Evolutionary conservation across 1,140 invertebrate genomes (phyloP).

Genomic region (Formica selysi): DNA sequence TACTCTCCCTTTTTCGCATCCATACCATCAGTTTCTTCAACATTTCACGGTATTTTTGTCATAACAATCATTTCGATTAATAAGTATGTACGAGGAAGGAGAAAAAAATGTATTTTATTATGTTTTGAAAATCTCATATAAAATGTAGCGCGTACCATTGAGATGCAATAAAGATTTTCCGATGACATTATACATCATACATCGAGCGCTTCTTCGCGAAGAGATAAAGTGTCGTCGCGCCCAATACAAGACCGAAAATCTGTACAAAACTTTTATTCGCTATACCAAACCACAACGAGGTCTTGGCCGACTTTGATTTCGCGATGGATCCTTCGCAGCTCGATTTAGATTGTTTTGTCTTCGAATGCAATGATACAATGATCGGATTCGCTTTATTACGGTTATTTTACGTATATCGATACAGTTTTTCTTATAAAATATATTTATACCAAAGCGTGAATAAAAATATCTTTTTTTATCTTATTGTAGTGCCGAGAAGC

Average conservation of each 20-base stretch:
- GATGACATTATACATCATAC: slow-evolving; percentile 89
- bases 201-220: slow-evolving; percentile 87
- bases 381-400: slow-evolving; percentile 86
- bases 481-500: slow-evolving; percentile 82
- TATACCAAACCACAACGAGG: slow-evolving; percentile 52
- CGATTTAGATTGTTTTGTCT: slow-evolving; percentile 76
- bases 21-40: slow-evolving; percentile 88
- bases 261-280: slow-evolving; percentile 71
- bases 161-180: slow-evolving; percentile 86
- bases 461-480: not conserved
- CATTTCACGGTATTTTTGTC: slow-evolving; percentile 88
- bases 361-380: slow-evolving; percentile 85
- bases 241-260: slow-evolving; percentile 64
- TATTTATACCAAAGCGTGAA: not conserved
- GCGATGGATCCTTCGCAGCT: slow-evolving; percentile 28
- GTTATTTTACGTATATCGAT: slow-evolving; percentile 49
- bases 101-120: not conserved
- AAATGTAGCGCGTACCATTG: slow-evolving; percentile 87
- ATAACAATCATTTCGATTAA: not conserved
- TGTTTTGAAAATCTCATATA: not conserved
- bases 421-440: not conserved
- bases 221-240: slow-evolving; percentile 72
- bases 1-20: slow-evolving; percentile 88
- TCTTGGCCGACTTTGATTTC: slow-evolving; percentile 75
- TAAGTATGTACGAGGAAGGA: not conserved